Evolutionary conservation across 2,888 invertebrate species (phyloP).

Genomic region (Acronicta psi): DNA sequence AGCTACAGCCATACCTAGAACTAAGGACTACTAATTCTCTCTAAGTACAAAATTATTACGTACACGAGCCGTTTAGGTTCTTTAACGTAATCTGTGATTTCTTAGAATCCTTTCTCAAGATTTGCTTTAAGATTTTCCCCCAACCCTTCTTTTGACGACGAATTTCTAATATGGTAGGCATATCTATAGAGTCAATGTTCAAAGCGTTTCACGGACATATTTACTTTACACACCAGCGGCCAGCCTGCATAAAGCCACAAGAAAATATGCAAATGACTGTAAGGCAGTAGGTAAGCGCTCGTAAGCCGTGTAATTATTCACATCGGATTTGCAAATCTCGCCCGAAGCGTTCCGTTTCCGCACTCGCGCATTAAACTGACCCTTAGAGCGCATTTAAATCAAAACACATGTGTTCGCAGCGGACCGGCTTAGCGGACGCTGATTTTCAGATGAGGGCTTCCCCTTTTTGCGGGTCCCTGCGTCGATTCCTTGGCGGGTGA

Average conservation of each 20-base stretch:
- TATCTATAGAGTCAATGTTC: constrained; percentile 30
- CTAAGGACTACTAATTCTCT: background rate
- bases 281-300: constrained; percentile 88
- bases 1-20: background rate
- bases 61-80: no score
- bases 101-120: background rate
- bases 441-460: constrained; percentile 87
- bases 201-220: constrained; percentile 60
- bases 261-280: constrained; percentile 88
- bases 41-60: no score
- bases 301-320: constrained; percentile 89
- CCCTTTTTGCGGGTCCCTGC: constrained; percentile 88
- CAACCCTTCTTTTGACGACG: constrained; percentile 2
- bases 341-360: constrained; percentile 84
- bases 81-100: background rate
- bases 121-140: constrained; percentile 3
- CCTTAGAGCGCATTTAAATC: constrained; percentile 86
- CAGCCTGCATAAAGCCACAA: constrained; percentile 80
- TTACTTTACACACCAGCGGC: constrained; percentile 66
- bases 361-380: constrained; percentile 85
- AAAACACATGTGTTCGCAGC: constrained; percentile 88
- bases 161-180: constrained; percentile 17
- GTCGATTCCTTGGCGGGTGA: constrained; percentile 88
- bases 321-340: constrained; percentile 87
- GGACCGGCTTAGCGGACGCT: constrained; percentile 85